A percentile compares a stretch with the other conserved stretches of the same genome.
Evolutionary conservation across 2,113 vertebrate genomes (phyloP).

Genomic region (Gnathonemus echidnorhynchus): DNA sequence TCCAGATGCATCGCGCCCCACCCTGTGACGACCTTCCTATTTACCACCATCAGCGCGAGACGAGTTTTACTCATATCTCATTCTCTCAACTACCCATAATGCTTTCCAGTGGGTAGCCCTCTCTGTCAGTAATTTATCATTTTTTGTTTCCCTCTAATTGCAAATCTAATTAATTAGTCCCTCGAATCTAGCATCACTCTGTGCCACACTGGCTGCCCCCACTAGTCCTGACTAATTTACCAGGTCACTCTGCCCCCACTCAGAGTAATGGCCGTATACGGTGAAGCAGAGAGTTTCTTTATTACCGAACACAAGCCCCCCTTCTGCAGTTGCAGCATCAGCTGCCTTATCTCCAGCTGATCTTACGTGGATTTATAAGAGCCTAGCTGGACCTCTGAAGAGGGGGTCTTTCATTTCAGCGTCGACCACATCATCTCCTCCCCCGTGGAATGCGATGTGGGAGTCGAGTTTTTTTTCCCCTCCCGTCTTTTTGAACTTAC

Average conservation of each 20-base stretch:
- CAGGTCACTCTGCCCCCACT: background rate
- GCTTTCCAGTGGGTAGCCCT: background rate
- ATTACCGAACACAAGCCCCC: background rate
- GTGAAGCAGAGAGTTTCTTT: background rate
- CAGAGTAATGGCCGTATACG: background rate
- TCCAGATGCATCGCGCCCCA: background rate
- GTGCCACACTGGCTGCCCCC: background rate
- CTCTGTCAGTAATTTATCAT: background rate
- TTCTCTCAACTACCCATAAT: background rate
- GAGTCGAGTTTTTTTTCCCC: background rate
- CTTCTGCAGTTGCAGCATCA: background rate
- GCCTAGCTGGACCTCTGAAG: background rate
- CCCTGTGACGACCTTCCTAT: background rate
- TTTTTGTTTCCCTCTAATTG: background rate
- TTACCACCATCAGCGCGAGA: background rate
- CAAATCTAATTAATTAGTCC: background rate
- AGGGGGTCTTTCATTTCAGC: background rate
- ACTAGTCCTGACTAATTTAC: constrained; percentile 4
- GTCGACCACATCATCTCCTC: background rate
- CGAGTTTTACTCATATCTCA: background rate
- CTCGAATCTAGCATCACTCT: background rate
- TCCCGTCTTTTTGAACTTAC: background rate
- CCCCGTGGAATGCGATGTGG: background rate
- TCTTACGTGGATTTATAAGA: background rate
- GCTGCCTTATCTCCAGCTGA: background rate